Base-by-base conservation (phyloP, 2,888 invertebrate species). In the Drosophila vallismaia region DNA sequence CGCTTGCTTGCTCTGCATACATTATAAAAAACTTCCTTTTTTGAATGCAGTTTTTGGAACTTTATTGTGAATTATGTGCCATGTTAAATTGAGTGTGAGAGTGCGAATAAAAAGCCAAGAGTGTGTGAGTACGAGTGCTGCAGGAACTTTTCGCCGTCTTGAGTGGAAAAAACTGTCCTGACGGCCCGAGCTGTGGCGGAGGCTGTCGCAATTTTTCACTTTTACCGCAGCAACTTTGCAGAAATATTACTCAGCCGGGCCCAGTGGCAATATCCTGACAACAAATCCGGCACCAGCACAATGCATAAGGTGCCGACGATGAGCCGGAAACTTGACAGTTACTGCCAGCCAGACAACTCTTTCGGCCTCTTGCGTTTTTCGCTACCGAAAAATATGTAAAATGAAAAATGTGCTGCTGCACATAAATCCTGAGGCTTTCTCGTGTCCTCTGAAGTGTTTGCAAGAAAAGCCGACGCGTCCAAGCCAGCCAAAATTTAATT, bases 141-240 rank as follows among this genome's bases (percentile, higher is more conserved):
- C 24, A 14, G 58, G 9, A 54, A 51, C 28, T 56, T 69, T 64
- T 46, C 44, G 64, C 74, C 75, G 70, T 59, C 58, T 59, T 81
- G 73, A 73, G 71, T 76, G 53, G 44, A 68, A 76, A 49, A 66
- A 75, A 69, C 46, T 68, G 73, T 73, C 79, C 57, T 45, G 59
- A 44, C 40, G 44, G 51, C 40, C 38, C 75, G 9, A 52, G 52
- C 54, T 45, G 60, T 51, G 10, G 60, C 51, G 45, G 56, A 58
- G 68, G 75, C 59, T 60, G 67, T 62, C 67, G 82, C 82, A 78
- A 82, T 82, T 87, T 87, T 87, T 87, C 82, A 82, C 85, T 86
- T 85, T 85, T 85, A 85, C 87, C 87, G 87, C 82, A 75, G 55
- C 68, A 73, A 82, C 87, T 87, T 82, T 82, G 68, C 85, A 76